Base-by-base conservation (phyloP, 2,797 vertebrate species). In the Diceros bicornis region DNA sequence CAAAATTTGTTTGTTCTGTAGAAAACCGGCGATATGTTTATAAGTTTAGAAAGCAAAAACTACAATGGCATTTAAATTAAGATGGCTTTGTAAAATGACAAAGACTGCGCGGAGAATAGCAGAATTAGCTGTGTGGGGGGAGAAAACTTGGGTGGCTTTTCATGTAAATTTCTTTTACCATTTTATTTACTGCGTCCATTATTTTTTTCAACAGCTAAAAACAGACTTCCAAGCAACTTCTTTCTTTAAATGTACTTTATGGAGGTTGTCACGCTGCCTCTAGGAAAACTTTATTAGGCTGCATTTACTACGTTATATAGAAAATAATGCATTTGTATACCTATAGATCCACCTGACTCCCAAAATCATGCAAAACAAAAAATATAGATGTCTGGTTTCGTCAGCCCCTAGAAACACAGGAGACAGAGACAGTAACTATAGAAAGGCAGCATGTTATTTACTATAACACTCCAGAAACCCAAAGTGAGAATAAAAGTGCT, bases 241-340 rank as follows among this genome's bases (percentile, higher is more conserved):
- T 94, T 61, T 86, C 89, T 97, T 95, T 97, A 91, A 89, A 97
- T 93, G 96, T 96, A 87, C 64, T 97, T 96, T 97, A 97, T 95
- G 84, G 89, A 82, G 29, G 86, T 68, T 94, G 77, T 79, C 83
- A 94, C 0, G 3, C 25, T 89, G 81, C 89, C 89, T 92, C 96
- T 97, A 90, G 85, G 74, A 98, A 98, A 98, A 91, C 97, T 98
- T 98, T 98, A 98, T 98, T 98, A 98, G 94, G 96, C 62, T 98
- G 94, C 96, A 91, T 81, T 98, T 98, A 98, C 98, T 98, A 97
- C 93, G 96, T 98, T 98, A 98, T 95, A 96, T 97, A 95, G 96
- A 98, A 98, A 90, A 98, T 64, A 97, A 94, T 14, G 14, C 96
- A 97, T 97, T 98, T 96, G 95, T 92, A 89, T 85, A 68, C 96